These are phyloP conservation scores for Orthosia cruda DNA, from an alignment of 2,888 invertebrate genomes.

Conservation along the genomic window DNA sequence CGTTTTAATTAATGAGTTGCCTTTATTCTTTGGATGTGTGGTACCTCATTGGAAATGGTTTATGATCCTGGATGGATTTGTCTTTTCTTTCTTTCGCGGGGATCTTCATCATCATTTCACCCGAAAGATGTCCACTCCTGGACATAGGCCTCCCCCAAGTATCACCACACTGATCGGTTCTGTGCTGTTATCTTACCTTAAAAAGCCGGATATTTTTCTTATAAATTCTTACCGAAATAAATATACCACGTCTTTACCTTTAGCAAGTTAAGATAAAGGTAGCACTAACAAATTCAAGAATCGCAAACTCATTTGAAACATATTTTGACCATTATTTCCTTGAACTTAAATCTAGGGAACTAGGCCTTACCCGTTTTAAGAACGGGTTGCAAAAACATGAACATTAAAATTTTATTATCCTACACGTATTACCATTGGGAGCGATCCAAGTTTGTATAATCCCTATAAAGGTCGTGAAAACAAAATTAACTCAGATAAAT, in stretches of 20 bases:
- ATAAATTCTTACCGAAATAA: background rate
- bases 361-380: conserved; percentile 24
- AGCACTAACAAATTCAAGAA: background rate
- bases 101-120: too few relatives aligned
- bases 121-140: too few relatives aligned
- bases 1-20: conserved; percentile 55
- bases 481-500: conserved; percentile 60
- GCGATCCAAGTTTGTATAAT: conserved; percentile 60
- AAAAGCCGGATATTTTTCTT: too few relatives aligned
- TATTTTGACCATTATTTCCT: background rate
- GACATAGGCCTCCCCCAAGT: too few relatives aligned
- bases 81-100: too few relatives aligned
- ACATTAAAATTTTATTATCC: conserved; percentile 55
- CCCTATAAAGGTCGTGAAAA: conserved; percentile 66
- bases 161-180: too few relatives aligned
- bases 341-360: conserved; percentile 9
- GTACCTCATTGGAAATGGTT: background rate
- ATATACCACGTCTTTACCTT: background rate
- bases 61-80: background rate
- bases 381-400: conserved; percentile 43
- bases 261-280: too few relatives aligned
- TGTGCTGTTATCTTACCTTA: too few relatives aligned
- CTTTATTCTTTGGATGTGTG: conserved; percentile 13
- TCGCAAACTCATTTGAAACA: background rate
- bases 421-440: conserved; percentile 49